phyloP scores from a whole-genome alignment of 2,888 invertebrate species.

The Dorcus parallelipipedus region DNA sequence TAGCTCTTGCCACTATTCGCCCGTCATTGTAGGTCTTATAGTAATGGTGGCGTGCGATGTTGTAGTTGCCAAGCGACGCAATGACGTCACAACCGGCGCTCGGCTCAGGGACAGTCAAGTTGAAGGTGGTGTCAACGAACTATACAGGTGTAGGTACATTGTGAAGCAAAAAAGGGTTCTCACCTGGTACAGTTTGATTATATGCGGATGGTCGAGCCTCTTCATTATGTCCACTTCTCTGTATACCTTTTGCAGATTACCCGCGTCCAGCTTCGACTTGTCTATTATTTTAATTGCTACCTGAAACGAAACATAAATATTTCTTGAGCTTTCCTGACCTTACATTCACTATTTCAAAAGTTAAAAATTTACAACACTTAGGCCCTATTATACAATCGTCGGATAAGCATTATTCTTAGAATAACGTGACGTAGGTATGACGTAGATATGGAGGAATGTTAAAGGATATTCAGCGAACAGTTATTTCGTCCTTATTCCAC shows the following conservation, averaged over 20 bases:
- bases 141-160: neutral
- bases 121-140: slow-evolving; percentile 46
- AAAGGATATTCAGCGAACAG: no score
- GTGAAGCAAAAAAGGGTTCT: slow-evolving; percentile 27
- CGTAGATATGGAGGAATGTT: no score
- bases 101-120: slow-evolving; percentile 45
- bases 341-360: no score
- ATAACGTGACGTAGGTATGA: no score
- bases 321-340: no score
- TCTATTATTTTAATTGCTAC: slow-evolving; percentile 97
- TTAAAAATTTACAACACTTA: no score
- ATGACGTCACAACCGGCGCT: slow-evolving; percentile 41
- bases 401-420: no score
- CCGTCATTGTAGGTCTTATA: neutral
- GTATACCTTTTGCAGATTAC: slow-evolving; percentile 91
- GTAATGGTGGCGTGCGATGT: neutral
- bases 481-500: no score
- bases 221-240: slow-evolving; percentile 98
- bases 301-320: slow-evolving; percentile 55
- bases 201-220: slow-evolving; percentile 94
- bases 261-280: slow-evolving; percentile 85
- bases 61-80: slow-evolving; percentile 35
- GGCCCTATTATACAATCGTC: no score
- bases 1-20: no score
- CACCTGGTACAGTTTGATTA: slow-evolving; percentile 95